Percentiles rank a stretch among this genome's conserved stretches.
These are phyloP conservation scores for Cryptoprocta ferox DNA, from an alignment of 2,797 vertebrate species.

Conservation along the genomic window DNA sequence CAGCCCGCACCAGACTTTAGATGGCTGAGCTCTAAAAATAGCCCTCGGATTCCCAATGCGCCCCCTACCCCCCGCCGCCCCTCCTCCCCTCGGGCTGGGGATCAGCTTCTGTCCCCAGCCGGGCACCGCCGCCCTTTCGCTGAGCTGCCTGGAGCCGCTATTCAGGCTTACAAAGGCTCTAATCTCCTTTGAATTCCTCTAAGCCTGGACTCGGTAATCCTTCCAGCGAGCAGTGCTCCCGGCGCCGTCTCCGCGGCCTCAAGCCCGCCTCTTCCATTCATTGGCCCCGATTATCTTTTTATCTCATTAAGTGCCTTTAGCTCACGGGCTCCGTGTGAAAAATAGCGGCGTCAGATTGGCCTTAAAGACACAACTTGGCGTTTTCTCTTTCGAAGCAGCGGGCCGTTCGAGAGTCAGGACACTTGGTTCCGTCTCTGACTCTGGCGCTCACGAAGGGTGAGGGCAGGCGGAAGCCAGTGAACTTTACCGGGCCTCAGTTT, in stretches of 20 bases:
- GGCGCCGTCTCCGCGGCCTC: background rate
- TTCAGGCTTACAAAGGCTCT: conserved; percentile 54
- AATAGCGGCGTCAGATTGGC: background rate
- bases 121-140: conserved; percentile 57
- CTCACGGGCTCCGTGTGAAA: background rate
- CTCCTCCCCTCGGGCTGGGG: conserved; percentile 26
- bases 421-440: background rate
- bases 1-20: background rate
- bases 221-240: background rate
- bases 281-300: conserved; percentile 60
- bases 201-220: conserved; percentile 44
- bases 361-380: background rate
- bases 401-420: background rate
- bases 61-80: background rate
- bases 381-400: background rate
- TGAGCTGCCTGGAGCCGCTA: conserved; percentile 37
- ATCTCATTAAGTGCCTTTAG: conserved; percentile 62
- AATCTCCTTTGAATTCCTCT: conserved; percentile 60
- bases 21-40: conserved; percentile 31
- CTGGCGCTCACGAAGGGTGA: background rate
- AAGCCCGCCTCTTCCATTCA: background rate
- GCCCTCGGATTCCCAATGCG: background rate
- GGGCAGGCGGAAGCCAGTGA: background rate
- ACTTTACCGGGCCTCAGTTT: conserved; percentile 27
- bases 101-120: conserved; percentile 35